Percentiles rank a stretch among this genome's conserved stretches.
Conservation (phyloP, 1,140 invertebrate species). For the Drosophila orosa region DNA sequence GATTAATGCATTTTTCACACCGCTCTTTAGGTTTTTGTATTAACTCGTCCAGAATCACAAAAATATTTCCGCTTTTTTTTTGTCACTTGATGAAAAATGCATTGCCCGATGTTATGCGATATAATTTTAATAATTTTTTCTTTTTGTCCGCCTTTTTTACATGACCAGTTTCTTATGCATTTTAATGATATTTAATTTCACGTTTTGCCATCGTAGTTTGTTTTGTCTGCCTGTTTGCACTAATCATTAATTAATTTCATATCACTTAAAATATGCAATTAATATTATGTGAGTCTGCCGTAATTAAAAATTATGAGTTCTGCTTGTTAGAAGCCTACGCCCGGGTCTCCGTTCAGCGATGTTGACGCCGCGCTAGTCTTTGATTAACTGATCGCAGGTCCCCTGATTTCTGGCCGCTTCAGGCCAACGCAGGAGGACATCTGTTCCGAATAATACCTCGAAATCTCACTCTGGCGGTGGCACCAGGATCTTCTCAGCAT, state of each 20-base stretch:
- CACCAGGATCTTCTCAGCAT: constrained; percentile 70
- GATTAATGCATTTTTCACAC: constrained; percentile 81
- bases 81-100: constrained; percentile 76
- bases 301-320: constrained; percentile 70
- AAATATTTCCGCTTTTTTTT: constrained; percentile 67
- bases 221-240: constrained; percentile 64
- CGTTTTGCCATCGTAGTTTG: constrained; percentile 49
- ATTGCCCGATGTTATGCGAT: constrained; percentile 65
- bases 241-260: constrained; percentile 83
- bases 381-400: constrained; percentile 72
- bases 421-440: constrained; percentile 30
- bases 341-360: constrained; percentile 26
- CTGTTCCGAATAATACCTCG: constrained; percentile 37
- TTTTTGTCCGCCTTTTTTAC: constrained; percentile 40
- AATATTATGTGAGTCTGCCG: constrained; percentile 54
- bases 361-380: constrained; percentile 61
- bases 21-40: constrained; percentile 64
- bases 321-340: constrained; percentile 41
- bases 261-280: constrained; percentile 76
- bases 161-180: constrained; percentile 62
- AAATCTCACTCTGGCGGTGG: constrained; percentile 48
- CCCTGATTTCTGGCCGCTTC: constrained; percentile 4
- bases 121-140: constrained; percentile 37
- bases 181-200: constrained; percentile 80
- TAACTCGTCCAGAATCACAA: constrained; percentile 73